Evolutionary conservation across 2,888 invertebrate species (phyloP), one percentile per base, ranked within the genome.

Genomic region (Coronaproctus castanopsis): DNA sequence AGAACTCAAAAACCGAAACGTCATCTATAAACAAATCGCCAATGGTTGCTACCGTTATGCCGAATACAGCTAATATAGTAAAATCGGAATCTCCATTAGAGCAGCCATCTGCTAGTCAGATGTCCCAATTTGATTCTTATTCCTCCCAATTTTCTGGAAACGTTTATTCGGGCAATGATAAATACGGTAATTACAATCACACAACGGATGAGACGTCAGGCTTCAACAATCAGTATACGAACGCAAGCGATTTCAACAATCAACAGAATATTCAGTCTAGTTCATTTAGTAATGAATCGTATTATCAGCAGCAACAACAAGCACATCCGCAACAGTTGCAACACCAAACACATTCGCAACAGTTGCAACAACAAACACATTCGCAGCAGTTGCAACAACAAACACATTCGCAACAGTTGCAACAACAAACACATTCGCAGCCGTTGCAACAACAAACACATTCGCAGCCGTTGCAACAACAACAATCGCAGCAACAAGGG

Each of bases 21-120:
- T 59, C 61, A 53, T 57, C 62, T 5, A 57, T 50, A 23, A 20
- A 54, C 8, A 65, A 65, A 52, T 57, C 63, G 10, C 65, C 65
- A 10, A 62, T 63, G n/a, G 62, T 65, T 14, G 65, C 65, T 8
- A 63, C 65, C n/a, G 64, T 65, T 50, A 63, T 64, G 58, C 65
- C 65, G 21, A 65, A 65, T 53, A 64, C 64, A 1, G 62, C 60
- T 20, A 64, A 60, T 49, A 64, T 59, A 50, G 57, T 60, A 21
- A 58, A 58, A 20, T 49, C 55, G 1, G 10, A 23, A 1, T 50
- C 14, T 8, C 14, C 54, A 5, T 54, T 54, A 19, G 58, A 58
- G 22, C 20, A 14, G 1, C 18, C 58, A 3, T 24, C 36, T 19
- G 24, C 19, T 3, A 49, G 24, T 2, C 24, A 20, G 18, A 51